Percentiles rank a stretch among this genome's conserved stretches.
Evolutionary conservation across 2,888 invertebrate species (phyloP).

Genomic region (Mesoligia furuncula): DNA sequence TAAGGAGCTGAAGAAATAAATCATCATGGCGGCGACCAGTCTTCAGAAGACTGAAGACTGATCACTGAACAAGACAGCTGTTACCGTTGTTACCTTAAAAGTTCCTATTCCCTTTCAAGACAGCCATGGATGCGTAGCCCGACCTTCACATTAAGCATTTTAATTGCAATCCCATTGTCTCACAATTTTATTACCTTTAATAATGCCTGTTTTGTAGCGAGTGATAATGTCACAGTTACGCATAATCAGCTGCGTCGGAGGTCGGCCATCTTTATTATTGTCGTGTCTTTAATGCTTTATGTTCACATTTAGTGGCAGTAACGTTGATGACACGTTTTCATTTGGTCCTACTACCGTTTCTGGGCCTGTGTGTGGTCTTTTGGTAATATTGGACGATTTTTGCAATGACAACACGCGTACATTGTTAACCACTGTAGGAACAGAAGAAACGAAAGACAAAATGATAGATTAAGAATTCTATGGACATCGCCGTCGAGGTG

Average conservation of each 20-base stretch:
- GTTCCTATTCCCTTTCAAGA: background rate
- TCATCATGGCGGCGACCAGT: background rate
- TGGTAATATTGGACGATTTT: background rate
- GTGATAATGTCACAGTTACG: slow-evolving; percentile 29
- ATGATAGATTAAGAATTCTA: background rate
- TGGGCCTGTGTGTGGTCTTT: slow-evolving; percentile 29
- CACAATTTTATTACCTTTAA: slow-evolving; percentile 24
- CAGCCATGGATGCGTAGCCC: background rate
- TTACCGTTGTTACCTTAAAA: too few species aligned
- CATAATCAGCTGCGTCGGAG: slow-evolving; percentile 43
- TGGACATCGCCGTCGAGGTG: background rate
- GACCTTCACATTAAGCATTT: slow-evolving; percentile 13
- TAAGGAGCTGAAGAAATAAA: background rate
- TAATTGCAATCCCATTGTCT: slow-evolving; percentile 21
- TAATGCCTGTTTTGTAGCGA: slow-evolving; percentile 40
- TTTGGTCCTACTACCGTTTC: slow-evolving; percentile 38
- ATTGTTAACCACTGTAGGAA: background rate
- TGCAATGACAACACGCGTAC: background rate
- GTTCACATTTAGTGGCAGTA: slow-evolving; percentile 34
- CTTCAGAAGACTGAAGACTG: background rate
- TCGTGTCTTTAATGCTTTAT: slow-evolving; percentile 15
- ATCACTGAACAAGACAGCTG: background rate
- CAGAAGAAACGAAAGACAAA: background rate
- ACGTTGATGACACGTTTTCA: slow-evolving; percentile 23
- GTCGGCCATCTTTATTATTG: slow-evolving; percentile 28